Evolutionary conservation across 1,140 invertebrate genomes (phyloP).

Genomic region (Drosophila navojoa): DNA sequence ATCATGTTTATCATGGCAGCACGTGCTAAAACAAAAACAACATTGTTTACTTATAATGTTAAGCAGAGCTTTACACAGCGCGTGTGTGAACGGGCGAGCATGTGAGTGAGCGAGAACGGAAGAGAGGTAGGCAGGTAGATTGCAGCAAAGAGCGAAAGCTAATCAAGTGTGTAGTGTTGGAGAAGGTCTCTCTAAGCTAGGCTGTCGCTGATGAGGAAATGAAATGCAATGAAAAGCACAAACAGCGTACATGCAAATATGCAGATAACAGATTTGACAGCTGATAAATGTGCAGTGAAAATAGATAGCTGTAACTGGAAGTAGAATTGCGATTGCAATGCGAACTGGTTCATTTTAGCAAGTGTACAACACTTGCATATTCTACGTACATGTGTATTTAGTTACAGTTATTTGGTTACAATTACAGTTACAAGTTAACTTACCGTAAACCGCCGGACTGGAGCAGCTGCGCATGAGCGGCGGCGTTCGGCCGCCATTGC

Average conservation of each 20-base stretch:
- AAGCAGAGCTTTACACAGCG: constrained; percentile 54
- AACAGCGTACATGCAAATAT: constrained; percentile 68
- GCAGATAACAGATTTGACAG: constrained; percentile 48
- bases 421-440: constrained; percentile 33
- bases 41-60: constrained; percentile 66
- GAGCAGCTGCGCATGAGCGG: constrained; percentile 83
- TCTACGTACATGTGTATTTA: background rate
- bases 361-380: constrained; percentile 5
- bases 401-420: background rate
- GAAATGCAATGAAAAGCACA: constrained; percentile 76
- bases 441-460: constrained; percentile 83
- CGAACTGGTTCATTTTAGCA: constrained; percentile 15
- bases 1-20: constrained; percentile 63
- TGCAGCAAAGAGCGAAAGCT: constrained; percentile 27
- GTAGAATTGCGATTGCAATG: constrained; percentile 4
- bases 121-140: constrained; percentile 26
- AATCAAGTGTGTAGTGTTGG: constrained; percentile 5
- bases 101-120: constrained; percentile 13
- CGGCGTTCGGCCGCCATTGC: constrained; percentile 64
- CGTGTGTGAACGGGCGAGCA: background rate
- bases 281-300: constrained; percentile 31
- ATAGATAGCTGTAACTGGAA: constrained; percentile 7
- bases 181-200: constrained; percentile 9
- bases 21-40: constrained; percentile 73
- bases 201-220: constrained; percentile 59